Conservation (phyloP, 23 tunicate genomes). For the Halocynthia roretzi region DNA sequence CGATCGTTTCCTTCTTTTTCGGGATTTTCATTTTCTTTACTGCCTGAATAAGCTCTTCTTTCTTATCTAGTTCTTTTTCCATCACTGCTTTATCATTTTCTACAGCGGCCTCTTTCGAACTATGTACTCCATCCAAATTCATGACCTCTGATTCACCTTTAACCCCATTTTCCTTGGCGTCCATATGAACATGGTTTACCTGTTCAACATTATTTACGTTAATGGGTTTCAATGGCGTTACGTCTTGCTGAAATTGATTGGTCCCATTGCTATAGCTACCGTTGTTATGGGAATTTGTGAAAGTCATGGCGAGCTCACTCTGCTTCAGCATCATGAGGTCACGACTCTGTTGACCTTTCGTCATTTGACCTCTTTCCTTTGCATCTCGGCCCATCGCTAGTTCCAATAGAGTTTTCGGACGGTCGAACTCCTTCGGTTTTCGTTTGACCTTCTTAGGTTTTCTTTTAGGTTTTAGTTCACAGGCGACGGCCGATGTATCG, state of each 20-base stretch:
- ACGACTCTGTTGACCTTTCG: neutral
- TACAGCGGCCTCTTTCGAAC: no score
- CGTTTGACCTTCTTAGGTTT: constrained; percentile 21
- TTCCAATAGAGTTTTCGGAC: constrained; percentile 46
- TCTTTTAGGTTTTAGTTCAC: constrained; percentile 46
- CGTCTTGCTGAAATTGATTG: no score
- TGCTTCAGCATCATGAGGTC: constrained; percentile 31
- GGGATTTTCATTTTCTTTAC: no score
- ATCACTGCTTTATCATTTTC: neutral
- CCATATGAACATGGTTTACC: no score
- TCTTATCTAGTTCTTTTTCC: neutral
- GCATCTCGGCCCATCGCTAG: constrained; percentile 38
- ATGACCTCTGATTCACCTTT: no score
- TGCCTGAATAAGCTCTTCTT: neutral
- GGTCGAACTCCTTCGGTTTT: neutral
- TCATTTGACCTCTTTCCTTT: neutral
- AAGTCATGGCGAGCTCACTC: constrained; percentile 13
- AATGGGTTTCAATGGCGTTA: no score
- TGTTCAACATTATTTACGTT: neutral
- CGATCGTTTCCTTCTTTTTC: neutral
- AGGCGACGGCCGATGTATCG: constrained; percentile 37
- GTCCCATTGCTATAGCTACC: no score
- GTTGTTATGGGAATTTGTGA: neutral
- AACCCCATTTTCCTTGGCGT: no score
- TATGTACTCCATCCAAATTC: no score